Percentiles rank a stretch among this genome's conserved stretches.
These are phyloP conservation scores for Odontocolon sp. DNA, from an alignment of 2,888 invertebrate genomes.

Conservation along the genomic window DNA sequence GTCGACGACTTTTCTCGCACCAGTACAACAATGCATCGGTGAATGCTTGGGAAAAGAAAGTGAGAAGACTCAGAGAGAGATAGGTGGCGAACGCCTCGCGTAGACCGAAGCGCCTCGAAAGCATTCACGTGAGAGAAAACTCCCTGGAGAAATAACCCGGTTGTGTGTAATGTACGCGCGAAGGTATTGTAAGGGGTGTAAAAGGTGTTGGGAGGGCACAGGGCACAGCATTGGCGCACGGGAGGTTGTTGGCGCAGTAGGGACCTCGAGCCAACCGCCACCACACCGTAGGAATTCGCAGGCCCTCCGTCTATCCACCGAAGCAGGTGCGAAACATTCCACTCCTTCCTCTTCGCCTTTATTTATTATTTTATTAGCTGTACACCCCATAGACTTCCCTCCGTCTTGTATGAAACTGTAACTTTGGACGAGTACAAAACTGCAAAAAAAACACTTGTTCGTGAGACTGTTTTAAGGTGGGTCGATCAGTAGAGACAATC, in stretches of 20 bases:
- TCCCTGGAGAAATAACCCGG: slow-evolving; percentile 78
- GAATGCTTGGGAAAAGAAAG: slow-evolving; percentile 4
- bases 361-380: slow-evolving; percentile 40
- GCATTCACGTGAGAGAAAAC: slow-evolving; percentile 73
- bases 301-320: slow-evolving; percentile 48
- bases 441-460: neutral
- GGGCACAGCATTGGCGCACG: slow-evolving; percentile 60
- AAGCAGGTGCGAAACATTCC: slow-evolving; percentile 70
- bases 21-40: too few species aligned
- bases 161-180: slow-evolving; percentile 78
- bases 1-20: too few species aligned
- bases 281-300: slow-evolving; percentile 33
- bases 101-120: slow-evolving; percentile 40
- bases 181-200: slow-evolving; percentile 75
- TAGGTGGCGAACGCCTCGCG: slow-evolving; percentile 53
- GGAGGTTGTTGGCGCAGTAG: slow-evolving; percentile 56
- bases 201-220: slow-evolving; percentile 63
- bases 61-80: slow-evolving; percentile 34
- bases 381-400: slow-evolving; percentile 67
- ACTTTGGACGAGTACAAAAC: slow-evolving; percentile 40
- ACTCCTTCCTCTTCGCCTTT: slow-evolving; percentile 21
- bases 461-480: too few species aligned
- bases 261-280: slow-evolving; percentile 40
- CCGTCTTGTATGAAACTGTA: slow-evolving; percentile 49
- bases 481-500: too few species aligned